Base-by-base conservation (phyloP, 2,113 vertebrate genomes). In the Parus major region DNA sequence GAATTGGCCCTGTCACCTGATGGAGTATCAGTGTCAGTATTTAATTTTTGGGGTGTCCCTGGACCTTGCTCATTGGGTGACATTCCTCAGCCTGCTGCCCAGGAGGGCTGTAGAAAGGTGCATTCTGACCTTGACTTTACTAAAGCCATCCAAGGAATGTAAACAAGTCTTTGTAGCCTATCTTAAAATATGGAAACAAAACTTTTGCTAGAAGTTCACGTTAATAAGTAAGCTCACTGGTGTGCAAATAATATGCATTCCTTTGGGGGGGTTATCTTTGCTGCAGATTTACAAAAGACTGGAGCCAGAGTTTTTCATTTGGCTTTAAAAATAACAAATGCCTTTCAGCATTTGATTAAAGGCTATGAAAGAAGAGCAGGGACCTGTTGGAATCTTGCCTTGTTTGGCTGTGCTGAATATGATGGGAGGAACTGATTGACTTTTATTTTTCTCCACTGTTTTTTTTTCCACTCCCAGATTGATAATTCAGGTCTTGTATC, bases 211-310 rank as follows among this genome's bases (percentile, higher is more conserved):
- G 76, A 88, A 88, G 85, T 81, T 84, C 4, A 0, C 0, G 69
- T 95, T 96, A 96, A 96, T 96, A 64, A 96, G 95, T 96, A 96
- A 95, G 47, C 92, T 92, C 31, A 4, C 72, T 20, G 27, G 53
- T 84, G 86, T 88, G 76, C 72, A 83, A 93, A 90, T 83, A 90
- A 69, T 52, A 42, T 15, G 10, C 68, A 68, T 92, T 96, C 93
- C 88, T 86, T 42, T 24, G 50, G 36, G 57, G 57, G n/a, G 75
- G 59, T 92, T 95, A 75, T 81, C 88, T 92, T 84, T 3, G 2
- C 64, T 68, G 56, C 5, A 15, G 36, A 59, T 80, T 96, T 88
- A 36, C 61, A 59, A 8, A 92, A 93, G 64, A 41, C 44, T 36
- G 29, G 36, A 92, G 77, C n/a, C 36, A 42, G 41, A 73, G n/a